Base-by-base conservation (phyloP, 2,888 invertebrate species). In the Pristionchus arcanus region DNA sequence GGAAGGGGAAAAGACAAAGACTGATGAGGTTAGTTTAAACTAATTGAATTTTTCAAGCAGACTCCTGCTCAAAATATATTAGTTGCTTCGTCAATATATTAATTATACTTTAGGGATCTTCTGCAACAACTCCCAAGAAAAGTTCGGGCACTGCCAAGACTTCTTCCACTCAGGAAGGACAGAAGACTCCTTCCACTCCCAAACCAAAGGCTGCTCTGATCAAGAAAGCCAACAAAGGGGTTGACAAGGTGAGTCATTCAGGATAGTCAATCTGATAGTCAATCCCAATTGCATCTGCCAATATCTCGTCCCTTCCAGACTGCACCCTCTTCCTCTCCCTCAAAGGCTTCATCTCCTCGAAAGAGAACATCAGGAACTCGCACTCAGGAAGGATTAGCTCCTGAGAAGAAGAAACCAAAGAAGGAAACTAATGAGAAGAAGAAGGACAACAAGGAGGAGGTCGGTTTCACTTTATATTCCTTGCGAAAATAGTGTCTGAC, bases 121-220 rank as follows among this genome's bases (percentile, higher is more conserved):
- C n/a, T n/a, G 63, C 63, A 63, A n/a, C 63, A 11, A 63, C 63
- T n/a, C 63, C 63, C 63, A 63, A 63, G n/a, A 63, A 63, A n/a
- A 63, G n/a, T n/a, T 63, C 63, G 25, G 3, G n/a, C n/a, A n/a
- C 63, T 63, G 5, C n/a, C 63, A 63, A 63, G 63, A 5, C 42
- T 49, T 3, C 9, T 0, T 49, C 42, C 42, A 49, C 4, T 11
- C 21, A 63, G n/a, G 63, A 63, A n/a, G 63, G 63, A n/a, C 25
- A 21, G 63, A 63, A 63, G 63, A 63, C 63, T n/a, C n/a, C 63
- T n/a, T 25, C n/a, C n/a, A 63, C 63, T 63, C 63, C 63, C n/a
- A 63, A 63, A 63, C 63, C 63, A n/a, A 63, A 63, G 63, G 63
- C 11, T 25, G n/a, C 63, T 11, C n/a, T 63, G n/a, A 63, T 0